Conservation (phyloP, 2,797 vertebrate species). For the Monodelphis domestica region DNA sequence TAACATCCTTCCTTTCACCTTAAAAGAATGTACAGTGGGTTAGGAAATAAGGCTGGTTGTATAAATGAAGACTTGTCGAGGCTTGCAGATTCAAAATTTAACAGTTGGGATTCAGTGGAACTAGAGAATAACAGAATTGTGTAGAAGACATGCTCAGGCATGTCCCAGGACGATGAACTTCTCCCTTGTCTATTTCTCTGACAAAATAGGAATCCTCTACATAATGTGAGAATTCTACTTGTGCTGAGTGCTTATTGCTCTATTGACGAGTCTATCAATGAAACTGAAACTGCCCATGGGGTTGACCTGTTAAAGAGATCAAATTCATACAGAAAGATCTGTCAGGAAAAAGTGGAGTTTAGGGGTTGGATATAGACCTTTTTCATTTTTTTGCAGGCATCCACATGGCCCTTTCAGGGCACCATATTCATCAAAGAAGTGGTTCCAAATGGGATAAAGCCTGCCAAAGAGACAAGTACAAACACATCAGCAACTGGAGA, state of each 20-base stretch:
- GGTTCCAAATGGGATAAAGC: not conserved
- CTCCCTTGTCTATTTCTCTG: not conserved
- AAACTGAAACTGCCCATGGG: not conserved
- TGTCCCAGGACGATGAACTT: not conserved
- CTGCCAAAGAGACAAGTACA: not conserved
- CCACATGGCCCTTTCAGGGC: not conserved
- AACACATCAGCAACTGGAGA: not conserved
- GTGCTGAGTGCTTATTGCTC: not conserved
- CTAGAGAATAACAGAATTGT: not conserved
- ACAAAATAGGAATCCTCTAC: constrained; percentile 12
- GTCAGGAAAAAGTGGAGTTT: not conserved
- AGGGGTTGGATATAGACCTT: not conserved
- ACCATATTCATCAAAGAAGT: not conserved
- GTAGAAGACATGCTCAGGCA: too few species aligned
- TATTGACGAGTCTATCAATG: not conserved
- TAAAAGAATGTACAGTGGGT: not conserved
- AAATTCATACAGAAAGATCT: not conserved
- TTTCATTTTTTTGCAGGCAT: not conserved
- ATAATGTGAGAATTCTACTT: not conserved
- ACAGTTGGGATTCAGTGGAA: not conserved
- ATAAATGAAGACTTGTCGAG: not conserved
- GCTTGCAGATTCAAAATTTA: not conserved
- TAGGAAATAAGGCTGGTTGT: constrained; percentile 1
- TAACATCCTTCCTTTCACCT: not conserved
- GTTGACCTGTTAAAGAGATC: not conserved